phyloP scores from a whole-genome alignment of 2,113 vertebrate genomes.

The Phyllostomus hastatus region DNA sequence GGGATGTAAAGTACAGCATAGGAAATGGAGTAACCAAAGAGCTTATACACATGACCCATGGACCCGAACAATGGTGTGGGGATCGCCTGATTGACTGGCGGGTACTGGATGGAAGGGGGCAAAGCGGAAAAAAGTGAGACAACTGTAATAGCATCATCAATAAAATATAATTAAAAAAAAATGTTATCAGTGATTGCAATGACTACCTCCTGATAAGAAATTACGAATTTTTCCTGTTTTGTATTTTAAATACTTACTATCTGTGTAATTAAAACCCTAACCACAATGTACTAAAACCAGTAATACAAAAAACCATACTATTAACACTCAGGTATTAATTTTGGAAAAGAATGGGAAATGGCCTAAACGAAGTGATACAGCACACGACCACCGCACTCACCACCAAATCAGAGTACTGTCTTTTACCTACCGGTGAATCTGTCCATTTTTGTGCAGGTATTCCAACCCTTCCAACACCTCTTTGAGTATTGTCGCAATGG shows the following conservation, averaged over 20 bases:
- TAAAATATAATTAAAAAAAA: background rate
- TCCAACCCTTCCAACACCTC: conserved; percentile 95
- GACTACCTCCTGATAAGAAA: background rate
- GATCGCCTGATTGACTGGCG: too few species aligned
- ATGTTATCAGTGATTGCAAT: background rate
- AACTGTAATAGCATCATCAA: too few species aligned
- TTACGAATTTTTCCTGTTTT: background rate
- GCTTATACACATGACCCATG: too few species aligned
- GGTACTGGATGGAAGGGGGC: too few species aligned
- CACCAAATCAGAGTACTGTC: fast-evolving
- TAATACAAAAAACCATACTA: background rate
- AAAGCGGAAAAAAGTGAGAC: too few species aligned
- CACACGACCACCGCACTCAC: background rate
- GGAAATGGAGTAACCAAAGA: too few species aligned
- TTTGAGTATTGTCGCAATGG: conserved; percentile 92
- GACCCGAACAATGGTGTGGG: too few species aligned
- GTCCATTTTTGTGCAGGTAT: conserved; percentile 96
- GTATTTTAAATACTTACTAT: background rate
- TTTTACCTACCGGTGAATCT: conserved; percentile 91
- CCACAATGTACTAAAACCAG: background rate
- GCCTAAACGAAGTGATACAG: background rate
- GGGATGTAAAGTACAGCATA: too few species aligned
- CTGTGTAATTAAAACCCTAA: background rate
- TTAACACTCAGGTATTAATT: background rate
- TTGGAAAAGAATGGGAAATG: background rate